Evolutionary conservation across 1,140 invertebrate genomes (phyloP).

Genomic region (Sarcophaga peregrina): DNA sequence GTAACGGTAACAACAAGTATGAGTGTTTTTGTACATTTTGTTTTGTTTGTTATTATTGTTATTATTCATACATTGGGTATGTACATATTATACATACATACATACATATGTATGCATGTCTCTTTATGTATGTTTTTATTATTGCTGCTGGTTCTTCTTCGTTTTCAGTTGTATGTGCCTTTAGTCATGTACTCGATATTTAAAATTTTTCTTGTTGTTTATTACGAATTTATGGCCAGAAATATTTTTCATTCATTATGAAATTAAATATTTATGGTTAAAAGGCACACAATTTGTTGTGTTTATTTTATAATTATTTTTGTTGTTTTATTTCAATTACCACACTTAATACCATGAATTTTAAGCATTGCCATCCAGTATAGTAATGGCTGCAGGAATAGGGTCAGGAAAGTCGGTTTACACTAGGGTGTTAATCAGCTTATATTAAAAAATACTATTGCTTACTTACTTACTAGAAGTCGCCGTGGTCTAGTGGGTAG

Average conservation of each 20-base stretch:
- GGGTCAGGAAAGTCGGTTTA: too few relatives aligned
- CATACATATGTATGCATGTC: background rate
- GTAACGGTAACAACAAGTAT: background rate
- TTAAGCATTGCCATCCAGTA: background rate
- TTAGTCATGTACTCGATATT: conserved; percentile 22
- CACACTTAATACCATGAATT: background rate
- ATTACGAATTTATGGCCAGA: background rate
- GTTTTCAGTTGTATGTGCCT: background rate
- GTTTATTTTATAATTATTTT: background rate
- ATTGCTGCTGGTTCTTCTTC: background rate
- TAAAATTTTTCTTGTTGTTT: background rate
- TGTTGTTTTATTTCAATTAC: background rate
- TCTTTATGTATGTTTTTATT: background rate
- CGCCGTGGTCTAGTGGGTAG: too few relatives aligned
- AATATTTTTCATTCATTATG: conserved; percentile 33
- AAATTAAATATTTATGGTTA: conserved; percentile 39
- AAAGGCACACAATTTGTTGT: background rate
- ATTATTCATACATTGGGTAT: background rate
- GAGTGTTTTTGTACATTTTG: background rate
- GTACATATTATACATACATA: background rate
- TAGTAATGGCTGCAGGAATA: background rate
- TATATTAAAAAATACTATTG: background rate
- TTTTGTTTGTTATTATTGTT: background rate
- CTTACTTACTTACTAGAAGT: too few relatives aligned
- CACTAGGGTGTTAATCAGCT: background rate